Evolutionary conservation across 2,797 vertebrate species (phyloP), one percentile per base, ranked within the genome.

Genomic region (Spinus pinus): DNA sequence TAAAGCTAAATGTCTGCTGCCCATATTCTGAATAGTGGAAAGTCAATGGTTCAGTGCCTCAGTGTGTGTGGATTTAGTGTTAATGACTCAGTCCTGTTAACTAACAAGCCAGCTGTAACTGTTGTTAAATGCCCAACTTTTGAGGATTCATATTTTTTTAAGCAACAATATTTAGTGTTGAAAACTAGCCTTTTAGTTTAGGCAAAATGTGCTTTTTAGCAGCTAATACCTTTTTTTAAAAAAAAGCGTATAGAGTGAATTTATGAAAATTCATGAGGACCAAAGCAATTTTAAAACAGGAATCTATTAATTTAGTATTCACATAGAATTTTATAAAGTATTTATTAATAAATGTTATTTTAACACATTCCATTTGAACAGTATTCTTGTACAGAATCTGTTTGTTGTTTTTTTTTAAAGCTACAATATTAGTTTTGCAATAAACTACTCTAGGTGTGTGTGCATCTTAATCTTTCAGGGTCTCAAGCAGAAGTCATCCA

Each of bases 271-370:
- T 98, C 97, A 97, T 98, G 97, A 95, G 97, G 98, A 98, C 98
- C 98, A 98, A 98, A 98, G 98, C 97, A 96, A 98, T 97, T 98
- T 97, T 95, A 97, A 97, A 98, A 97, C 97, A 97, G 97, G 98
- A 98, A 98, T 98, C 97, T 98, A 98, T 98, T 98, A 97, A 98
- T 98, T 98, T 98, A 98, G 97, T 97, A 94, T 96, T 97, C 96
- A 94, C 95, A 96, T 97, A 97, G 97, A 98, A 98, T 98, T 98
- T 98, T 98, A 98, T 98, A 97, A 98, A 97, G 96, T 98, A 98
- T 98, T 98, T 98, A 98, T 98, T 98, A 98, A 98, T 98, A 98
- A 98, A 97, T 97, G 96, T 98, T 98, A 98, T 98, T 98, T 98
- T 98, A 97, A 98, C 96, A 97, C 98, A 98, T 98, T 98, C 98